These are phyloP conservation scores for Macrosteles quadrilineatus DNA, from an alignment of 1,140 invertebrate genomes.

Conservation along the genomic window DNA sequence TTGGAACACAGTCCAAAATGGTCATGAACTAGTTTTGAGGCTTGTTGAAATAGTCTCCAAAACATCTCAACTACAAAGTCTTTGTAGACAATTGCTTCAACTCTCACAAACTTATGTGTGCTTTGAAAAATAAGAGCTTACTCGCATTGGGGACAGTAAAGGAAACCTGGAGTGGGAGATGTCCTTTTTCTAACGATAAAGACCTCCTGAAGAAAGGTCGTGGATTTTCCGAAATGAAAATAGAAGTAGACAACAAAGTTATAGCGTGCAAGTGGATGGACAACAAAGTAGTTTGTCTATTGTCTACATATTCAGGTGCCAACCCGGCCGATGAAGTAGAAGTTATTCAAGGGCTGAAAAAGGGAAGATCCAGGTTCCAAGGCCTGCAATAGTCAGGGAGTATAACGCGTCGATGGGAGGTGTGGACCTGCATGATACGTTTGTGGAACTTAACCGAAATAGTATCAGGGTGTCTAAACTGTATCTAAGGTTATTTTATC, in stretches of 20 bases:
- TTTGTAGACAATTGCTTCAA: constrained; percentile 39
- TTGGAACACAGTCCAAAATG: too few relatives aligned
- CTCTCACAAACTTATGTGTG: constrained; percentile 27
- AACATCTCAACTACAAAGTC: constrained; percentile 34
- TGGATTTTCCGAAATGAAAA: too few relatives aligned
- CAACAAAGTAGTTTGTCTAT: constrained; percentile 31
- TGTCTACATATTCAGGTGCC: constrained; percentile 32
- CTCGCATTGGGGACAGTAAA: constrained; percentile 32
- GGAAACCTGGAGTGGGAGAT: constrained; percentile 30
- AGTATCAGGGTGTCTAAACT: constrained; percentile 3
- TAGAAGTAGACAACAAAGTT: too few relatives aligned
- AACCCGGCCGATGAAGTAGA: constrained; percentile 33
- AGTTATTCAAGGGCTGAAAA: constrained; percentile 32
- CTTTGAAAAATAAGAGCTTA: constrained; percentile 31
- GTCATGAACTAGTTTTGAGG: too few relatives aligned
- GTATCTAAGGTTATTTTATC: constrained; percentile 28
- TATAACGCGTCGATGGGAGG: constrained; percentile 38
- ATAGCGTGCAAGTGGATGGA: too few relatives aligned
- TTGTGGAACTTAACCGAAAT: constrained; percentile 30
- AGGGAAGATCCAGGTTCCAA: constrained; percentile 21
- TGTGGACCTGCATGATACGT: constrained; percentile 34
- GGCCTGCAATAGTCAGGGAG: constrained; percentile 33
- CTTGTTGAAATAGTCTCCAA: constrained; percentile 24
- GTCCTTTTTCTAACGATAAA: too few relatives aligned
- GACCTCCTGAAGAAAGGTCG: too few relatives aligned